Percentiles rank a stretch among this genome's conserved stretches.
Evolutionary conservation across 2,797 vertebrate species (phyloP).

Genomic region (Myotis myotis): DNA sequence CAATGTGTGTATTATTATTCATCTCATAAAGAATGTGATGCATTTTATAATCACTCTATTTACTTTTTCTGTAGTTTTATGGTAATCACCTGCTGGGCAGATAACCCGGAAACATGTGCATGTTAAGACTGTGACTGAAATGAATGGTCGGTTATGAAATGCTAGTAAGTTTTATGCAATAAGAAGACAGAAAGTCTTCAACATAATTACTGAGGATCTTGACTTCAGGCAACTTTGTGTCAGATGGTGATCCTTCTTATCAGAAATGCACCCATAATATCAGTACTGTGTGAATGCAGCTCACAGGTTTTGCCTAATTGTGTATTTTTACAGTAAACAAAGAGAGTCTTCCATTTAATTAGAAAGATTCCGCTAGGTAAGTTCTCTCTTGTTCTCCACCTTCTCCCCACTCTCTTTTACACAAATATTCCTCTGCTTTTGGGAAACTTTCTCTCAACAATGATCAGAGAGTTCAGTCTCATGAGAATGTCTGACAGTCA

Average conservation of each 20-base stretch:
- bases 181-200: neutral
- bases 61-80: conserved; percentile 27
- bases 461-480: conserved; percentile 28
- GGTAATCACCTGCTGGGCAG: conserved; percentile 7
- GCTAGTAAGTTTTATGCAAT: neutral
- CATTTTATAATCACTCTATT: conserved; percentile 45
- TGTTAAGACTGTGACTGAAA: neutral
- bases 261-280: neutral
- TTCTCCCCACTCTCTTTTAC: neutral
- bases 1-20: neutral
- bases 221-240: neutral
- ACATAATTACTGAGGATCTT: neutral
- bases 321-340: neutral
- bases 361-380: neutral
- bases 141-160: neutral
- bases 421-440: neutral
- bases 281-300: neutral
- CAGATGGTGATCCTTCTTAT: neutral
- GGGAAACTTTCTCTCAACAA: conserved; percentile 1
- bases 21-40: conserved; percentile 4
- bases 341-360: neutral
- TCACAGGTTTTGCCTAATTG: neutral
- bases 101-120: neutral
- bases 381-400: neutral
- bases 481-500: neutral